Evolutionary conservation across 1,140 invertebrate species (phyloP).

Genomic region (Aphis craccivora): DNA sequence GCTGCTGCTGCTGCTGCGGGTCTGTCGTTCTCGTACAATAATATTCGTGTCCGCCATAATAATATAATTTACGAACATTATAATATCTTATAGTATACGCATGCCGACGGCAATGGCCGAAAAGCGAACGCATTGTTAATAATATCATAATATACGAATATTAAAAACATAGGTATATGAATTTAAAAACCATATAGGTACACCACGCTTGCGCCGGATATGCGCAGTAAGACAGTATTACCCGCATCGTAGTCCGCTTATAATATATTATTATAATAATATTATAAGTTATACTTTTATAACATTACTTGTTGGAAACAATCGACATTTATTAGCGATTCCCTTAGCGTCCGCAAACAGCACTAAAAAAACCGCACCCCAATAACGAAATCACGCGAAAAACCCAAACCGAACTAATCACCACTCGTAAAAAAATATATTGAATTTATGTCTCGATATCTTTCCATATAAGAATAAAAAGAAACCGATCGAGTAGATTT

Average conservation of each 20-base stretch:
- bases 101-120: neutral
- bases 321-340: too few relatives aligned
- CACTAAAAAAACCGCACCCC: too few relatives aligned
- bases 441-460: too few relatives aligned
- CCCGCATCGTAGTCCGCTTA: neutral
- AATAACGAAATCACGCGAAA: too few relatives aligned
- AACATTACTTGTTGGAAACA: too few relatives aligned
- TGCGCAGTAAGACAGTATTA: neutral
- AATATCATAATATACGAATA: neutral
- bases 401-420: too few relatives aligned
- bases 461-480: too few relatives aligned
- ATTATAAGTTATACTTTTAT: too few relatives aligned
- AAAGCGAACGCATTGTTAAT: neutral
- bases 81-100: neutral
- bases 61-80: neutral
- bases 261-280: neutral
- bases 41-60: neutral
- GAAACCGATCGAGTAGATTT: too few relatives aligned
- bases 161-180: neutral
- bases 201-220: neutral
- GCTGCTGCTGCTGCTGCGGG: neutral
- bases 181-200: neutral
- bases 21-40: neutral
- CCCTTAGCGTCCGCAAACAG: too few relatives aligned
- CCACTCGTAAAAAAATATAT: too few relatives aligned